Conservation (phyloP, 2,888 invertebrate genomes). For the Ferdinandea cuprea region DNA sequence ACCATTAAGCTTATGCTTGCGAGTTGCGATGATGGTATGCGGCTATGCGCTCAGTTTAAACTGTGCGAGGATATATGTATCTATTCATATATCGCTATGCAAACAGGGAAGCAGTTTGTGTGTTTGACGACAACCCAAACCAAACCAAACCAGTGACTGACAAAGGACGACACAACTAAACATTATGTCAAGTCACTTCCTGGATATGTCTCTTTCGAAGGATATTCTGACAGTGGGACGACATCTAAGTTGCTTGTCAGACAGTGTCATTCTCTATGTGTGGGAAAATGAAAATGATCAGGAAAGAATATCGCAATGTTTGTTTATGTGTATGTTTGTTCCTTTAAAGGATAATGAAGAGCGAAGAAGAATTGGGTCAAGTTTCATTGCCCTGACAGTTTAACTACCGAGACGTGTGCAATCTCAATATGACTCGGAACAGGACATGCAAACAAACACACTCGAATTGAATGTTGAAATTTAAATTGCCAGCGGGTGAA, state of each 20-base stretch:
- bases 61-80: slow-evolving; percentile 19
- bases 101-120: slow-evolving; percentile 70
- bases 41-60: slow-evolving; percentile 14
- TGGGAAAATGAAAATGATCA: slow-evolving; percentile 1
- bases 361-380: slow-evolving; percentile 60
- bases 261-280: slow-evolving; percentile 33
- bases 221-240: slow-evolving; percentile 36
- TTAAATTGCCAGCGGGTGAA: slow-evolving; percentile 34
- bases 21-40: slow-evolving; percentile 13
- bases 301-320: slow-evolving; percentile 20
- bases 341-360: neutral
- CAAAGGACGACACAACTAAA: slow-evolving; percentile 55
- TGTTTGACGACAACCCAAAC: slow-evolving; percentile 54
- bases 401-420: slow-evolving; percentile 14
- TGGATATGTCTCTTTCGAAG: slow-evolving; percentile 45
- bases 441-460: slow-evolving; percentile 20
- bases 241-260: slow-evolving; percentile 24
- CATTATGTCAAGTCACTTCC: slow-evolving; percentile 70
- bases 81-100: slow-evolving; percentile 39
- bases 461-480: slow-evolving; percentile 36
- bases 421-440: neutral
- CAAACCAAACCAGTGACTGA: neutral
- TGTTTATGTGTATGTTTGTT: slow-evolving; percentile 6
- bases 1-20: slow-evolving; percentile 24
- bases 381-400: slow-evolving; percentile 62